phyloP scores from a whole-genome alignment of 2,888 invertebrate genomes.

The Eupithecia vulgata region DNA sequence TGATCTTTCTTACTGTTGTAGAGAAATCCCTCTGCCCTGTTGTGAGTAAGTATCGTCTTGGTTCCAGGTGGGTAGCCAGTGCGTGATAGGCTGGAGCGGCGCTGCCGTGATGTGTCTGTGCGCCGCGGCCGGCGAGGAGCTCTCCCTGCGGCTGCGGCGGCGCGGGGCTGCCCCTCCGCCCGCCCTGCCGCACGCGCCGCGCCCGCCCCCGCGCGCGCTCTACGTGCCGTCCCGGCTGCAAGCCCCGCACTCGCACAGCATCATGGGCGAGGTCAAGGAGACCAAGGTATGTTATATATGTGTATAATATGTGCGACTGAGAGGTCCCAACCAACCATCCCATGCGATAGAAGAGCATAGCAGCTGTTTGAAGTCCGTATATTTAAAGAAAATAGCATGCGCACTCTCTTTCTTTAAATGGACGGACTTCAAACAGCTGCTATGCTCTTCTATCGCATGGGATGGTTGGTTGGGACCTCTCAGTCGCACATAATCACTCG shows the following conservation, averaged over 20 bases:
- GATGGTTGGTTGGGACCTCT: too few relatives aligned
- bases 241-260: slow-evolving; percentile 13
- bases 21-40: not conserved
- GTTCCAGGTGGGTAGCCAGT: slow-evolving; percentile 52
- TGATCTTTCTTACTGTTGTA: too few relatives aligned
- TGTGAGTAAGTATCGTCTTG: not conserved
- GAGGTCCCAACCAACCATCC: too few relatives aligned
- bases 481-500: too few relatives aligned
- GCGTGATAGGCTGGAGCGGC: slow-evolving; percentile 72
- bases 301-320: too few relatives aligned
- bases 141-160: slow-evolving; percentile 56
- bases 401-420: too few relatives aligned
- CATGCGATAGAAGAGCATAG: too few relatives aligned
- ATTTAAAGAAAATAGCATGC: too few relatives aligned
- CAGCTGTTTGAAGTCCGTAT: too few relatives aligned
- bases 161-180: slow-evolving; percentile 52
- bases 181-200: slow-evolving; percentile 42
- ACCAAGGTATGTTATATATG: slow-evolving; percentile 17
- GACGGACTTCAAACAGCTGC: too few relatives aligned
- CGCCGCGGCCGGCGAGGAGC: slow-evolving; percentile 51
- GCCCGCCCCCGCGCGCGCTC: slow-evolving; percentile 33
- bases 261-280: slow-evolving; percentile 20
- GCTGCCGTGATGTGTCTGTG: slow-evolving; percentile 48
- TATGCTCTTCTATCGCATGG: too few relatives aligned
- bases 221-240: slow-evolving; percentile 31